Evolutionary conservation across 1,140 invertebrate species (phyloP).

Genomic region (Polypedilum vanderplanki): DNA sequence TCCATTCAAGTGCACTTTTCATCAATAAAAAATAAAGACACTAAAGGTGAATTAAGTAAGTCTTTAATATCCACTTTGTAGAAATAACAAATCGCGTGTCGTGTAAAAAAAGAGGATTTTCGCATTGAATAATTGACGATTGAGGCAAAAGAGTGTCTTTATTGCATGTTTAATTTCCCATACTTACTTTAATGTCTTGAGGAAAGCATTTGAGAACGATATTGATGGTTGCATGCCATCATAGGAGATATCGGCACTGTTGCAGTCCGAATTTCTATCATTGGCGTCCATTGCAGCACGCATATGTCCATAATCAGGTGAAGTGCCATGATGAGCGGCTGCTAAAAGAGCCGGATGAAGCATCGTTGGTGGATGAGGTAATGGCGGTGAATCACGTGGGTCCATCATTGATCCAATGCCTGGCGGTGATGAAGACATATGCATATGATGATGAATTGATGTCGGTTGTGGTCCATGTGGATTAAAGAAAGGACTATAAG

Average conservation of each 20-base stretch:
- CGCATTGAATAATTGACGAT: slow-evolving; percentile 37
- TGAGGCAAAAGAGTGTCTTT: slow-evolving; percentile 45
- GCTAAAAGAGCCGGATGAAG: slow-evolving; percentile 69
- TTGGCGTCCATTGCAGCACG: slow-evolving; percentile 60
- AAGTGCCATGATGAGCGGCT: slow-evolving; percentile 66
- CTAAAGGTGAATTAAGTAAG: background rate
- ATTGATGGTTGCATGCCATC: slow-evolving; percentile 88
- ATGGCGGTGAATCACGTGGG: slow-evolving; percentile 66
- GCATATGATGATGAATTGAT: slow-evolving; percentile 47
- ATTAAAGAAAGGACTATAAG: slow-evolving; percentile 79
- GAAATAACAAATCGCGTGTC: slow-evolving; percentile 34
- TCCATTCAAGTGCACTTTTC: background rate
- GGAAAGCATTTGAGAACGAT: slow-evolving; percentile 69
- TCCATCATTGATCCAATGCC: slow-evolving; percentile 57
- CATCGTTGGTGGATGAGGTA: slow-evolving; percentile 71
- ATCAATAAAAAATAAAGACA: slow-evolving; percentile 12
- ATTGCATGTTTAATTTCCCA: slow-evolving; percentile 39
- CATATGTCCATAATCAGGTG: slow-evolving; percentile 67
- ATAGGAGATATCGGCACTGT: slow-evolving; percentile 77
- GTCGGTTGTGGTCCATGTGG: slow-evolving; percentile 49
- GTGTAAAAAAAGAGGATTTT: slow-evolving; percentile 34
- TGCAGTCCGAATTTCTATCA: slow-evolving; percentile 78
- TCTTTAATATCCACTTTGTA: background rate
- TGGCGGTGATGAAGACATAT: slow-evolving; percentile 48
- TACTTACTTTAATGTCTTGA: slow-evolving; percentile 43